These are phyloP conservation scores for Chlorodrepanis virens DNA, from an alignment of 2,113 vertebrate genomes.

Conservation along the genomic window DNA sequence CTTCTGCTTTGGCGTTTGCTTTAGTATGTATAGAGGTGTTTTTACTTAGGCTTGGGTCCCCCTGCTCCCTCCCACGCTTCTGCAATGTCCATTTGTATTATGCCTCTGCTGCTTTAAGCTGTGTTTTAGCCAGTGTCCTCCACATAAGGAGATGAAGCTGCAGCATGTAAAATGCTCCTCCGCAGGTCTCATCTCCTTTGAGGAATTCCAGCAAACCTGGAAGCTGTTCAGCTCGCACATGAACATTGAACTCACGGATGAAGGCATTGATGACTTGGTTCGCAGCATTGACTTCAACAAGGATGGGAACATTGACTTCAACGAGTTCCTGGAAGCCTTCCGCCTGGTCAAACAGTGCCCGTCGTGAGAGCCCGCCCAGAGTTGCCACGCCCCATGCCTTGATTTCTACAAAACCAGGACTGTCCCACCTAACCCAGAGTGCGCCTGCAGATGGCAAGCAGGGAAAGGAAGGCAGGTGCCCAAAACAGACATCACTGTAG, in stretches of 20 bases:
- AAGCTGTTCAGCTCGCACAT: conserved; percentile 89
- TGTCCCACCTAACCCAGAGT: fast-evolving
- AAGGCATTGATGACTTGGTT: conserved; percentile 82
- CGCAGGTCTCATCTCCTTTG: conserved; percentile 87
- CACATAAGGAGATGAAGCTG: background rate
- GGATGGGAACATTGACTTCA: conserved; percentile 93
- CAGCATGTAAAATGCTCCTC: background rate
- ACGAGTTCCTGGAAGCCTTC: conserved; percentile 95
- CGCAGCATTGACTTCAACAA: conserved; percentile 95
- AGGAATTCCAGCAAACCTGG: conserved; percentile 92
- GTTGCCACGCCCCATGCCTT: background rate
- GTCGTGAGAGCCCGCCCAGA: background rate
- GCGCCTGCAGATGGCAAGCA: background rate
- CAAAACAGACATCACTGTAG: background rate
- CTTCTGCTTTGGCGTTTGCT: background rate
- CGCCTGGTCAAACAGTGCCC: conserved; percentile 80
- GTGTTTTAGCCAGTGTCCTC: background rate
- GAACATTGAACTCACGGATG: conserved; percentile 79
- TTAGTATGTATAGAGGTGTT: background rate
- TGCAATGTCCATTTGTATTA: background rate
- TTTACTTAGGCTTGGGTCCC: background rate
- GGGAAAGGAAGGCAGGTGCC: background rate
- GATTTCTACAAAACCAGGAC: background rate
- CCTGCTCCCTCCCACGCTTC: background rate
- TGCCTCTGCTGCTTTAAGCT: background rate